Conservation (phyloP, 2,797 vertebrate species). For the Parotocinclus haroldoi region DNA sequence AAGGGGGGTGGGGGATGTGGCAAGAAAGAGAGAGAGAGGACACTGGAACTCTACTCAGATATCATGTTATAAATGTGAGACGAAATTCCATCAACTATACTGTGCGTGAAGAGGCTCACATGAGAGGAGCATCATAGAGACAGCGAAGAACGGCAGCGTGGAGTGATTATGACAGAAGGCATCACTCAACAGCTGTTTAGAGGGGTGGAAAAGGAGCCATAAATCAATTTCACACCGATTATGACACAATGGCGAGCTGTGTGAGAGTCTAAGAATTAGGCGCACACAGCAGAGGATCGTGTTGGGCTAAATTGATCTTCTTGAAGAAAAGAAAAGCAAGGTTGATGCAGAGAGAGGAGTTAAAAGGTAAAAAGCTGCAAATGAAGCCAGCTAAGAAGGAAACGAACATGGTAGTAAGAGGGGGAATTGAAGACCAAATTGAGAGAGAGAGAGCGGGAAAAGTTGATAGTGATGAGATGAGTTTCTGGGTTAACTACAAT, state of each 20-base stretch:
- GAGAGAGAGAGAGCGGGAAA: constrained; percentile 17
- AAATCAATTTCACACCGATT: constrained; percentile 63
- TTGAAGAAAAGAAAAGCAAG: constrained; percentile 34
- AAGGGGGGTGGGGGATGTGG: constrained; percentile 12
- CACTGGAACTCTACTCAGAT: constrained; percentile 46
- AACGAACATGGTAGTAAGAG: constrained; percentile 15
- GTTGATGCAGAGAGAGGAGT: constrained; percentile 27
- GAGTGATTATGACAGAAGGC: constrained; percentile 58
- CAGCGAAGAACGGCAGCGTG: constrained; percentile 39
- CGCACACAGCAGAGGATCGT: constrained; percentile 52
- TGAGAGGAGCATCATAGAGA: constrained; percentile 28
- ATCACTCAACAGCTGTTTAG: constrained; percentile 65
- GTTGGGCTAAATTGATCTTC: constrained; percentile 61
- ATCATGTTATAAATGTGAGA: constrained; percentile 54
- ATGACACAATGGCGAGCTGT: constrained; percentile 57
- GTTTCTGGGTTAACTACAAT: constrained; percentile 24
- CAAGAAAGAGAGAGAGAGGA: constrained; percentile 17
- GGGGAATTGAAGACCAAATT: constrained; percentile 29
- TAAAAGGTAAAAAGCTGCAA: constrained; percentile 27
- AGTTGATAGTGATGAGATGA: constrained; percentile 9
- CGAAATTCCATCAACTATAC: constrained; percentile 53
- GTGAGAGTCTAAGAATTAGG: constrained; percentile 54
- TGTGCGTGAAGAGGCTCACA: constrained; percentile 33
- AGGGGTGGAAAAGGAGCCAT: constrained; percentile 60
- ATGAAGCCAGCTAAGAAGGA: constrained; percentile 39